These are phyloP conservation scores for Disparrhopalites patrizii DNA, from an alignment of 2,888 invertebrate genomes.

Conservation along the genomic window DNA sequence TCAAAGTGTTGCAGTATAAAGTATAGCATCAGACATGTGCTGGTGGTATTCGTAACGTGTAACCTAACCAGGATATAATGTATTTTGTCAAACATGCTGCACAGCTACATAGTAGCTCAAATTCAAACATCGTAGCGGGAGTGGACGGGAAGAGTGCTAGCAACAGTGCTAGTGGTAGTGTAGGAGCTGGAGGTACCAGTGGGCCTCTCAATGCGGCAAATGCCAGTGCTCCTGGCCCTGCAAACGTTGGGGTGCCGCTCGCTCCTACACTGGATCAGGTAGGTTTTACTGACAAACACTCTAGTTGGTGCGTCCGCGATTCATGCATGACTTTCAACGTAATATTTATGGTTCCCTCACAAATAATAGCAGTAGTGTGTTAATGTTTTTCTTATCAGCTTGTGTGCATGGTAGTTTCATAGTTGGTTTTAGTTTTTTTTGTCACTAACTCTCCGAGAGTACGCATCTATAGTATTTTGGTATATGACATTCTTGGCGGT, in stretches of 20 bases:
- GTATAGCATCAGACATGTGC: too few relatives aligned
- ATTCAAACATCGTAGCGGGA: constrained; percentile 19
- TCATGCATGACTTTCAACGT: not conserved
- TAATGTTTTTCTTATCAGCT: too few relatives aligned
- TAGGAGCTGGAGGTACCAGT: constrained; percentile 22
- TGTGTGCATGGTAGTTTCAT: too few relatives aligned
- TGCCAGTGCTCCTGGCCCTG: constrained; percentile 43
- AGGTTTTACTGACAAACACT: constrained; percentile 39
- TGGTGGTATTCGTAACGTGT: too few relatives aligned
- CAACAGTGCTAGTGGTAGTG: constrained; percentile 19
- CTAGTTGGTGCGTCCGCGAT: not conserved
- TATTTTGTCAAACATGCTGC: constrained; percentile 14
- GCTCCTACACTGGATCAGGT: constrained; percentile 56
- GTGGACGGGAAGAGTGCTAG: constrained; percentile 24
- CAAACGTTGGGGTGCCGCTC: constrained; percentile 52
- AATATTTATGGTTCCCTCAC: too few relatives aligned
- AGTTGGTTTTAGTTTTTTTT: too few relatives aligned
- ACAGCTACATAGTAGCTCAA: constrained; percentile 33
- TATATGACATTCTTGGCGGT: too few relatives aligned
- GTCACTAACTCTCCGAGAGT: too few relatives aligned
- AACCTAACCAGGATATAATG: not conserved
- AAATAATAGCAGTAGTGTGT: too few relatives aligned
- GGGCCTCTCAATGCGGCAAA: constrained; percentile 15
- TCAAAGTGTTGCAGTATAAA: too few relatives aligned
- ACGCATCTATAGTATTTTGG: too few relatives aligned